Conservation (phyloP, 1,140 invertebrate genomes). For the Lethrus apterus region DNA sequence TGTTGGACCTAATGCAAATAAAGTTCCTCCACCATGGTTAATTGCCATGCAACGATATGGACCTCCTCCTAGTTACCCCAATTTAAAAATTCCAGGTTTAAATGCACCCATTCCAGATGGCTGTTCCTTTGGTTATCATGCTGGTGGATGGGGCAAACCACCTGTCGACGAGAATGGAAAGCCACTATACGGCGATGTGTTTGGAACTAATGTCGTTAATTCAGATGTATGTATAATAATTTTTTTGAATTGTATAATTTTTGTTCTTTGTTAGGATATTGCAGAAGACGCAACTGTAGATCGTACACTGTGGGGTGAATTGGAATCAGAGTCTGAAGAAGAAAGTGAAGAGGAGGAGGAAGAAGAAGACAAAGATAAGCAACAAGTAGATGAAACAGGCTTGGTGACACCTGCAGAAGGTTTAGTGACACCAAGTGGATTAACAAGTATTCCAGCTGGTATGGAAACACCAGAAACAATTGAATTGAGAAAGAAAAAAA, state of each 20-base stretch:
- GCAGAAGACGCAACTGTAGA: conserved; percentile 88
- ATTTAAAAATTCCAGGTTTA: conserved; percentile 91
- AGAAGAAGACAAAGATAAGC: conserved; percentile 62
- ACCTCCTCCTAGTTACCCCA: conserved; percentile 98
- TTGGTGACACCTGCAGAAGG: conserved; percentile 78
- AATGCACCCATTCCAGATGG: conserved; percentile 93
- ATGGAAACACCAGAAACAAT: conserved; percentile 98
- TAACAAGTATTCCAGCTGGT: conserved; percentile 89
- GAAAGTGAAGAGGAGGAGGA: conserved; percentile 83
- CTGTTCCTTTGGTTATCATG: conserved; percentile 98
- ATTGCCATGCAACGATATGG: conserved; percentile 99
- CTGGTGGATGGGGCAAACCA: conserved; percentile 99
- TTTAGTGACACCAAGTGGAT: conserved; percentile 89
- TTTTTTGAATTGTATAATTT: conserved; percentile 2
- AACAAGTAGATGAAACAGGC: conserved; percentile 53
- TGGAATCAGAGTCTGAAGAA: conserved; percentile 92
- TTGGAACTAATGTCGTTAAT: conserved; percentile 65
- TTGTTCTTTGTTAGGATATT: conserved; percentile 46
- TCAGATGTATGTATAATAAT: conserved; percentile 48
- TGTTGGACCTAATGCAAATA: conserved; percentile 80
- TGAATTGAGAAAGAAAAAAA: conserved; percentile 93
- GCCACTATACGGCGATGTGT: conserved; percentile 98
- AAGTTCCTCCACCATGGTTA: conserved; percentile 96
- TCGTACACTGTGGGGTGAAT: conserved; percentile 91
- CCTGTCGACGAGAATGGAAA: conserved; percentile 97